Conservation (phyloP, 2,888 invertebrate genomes). For the Pheosia tremula region DNA sequence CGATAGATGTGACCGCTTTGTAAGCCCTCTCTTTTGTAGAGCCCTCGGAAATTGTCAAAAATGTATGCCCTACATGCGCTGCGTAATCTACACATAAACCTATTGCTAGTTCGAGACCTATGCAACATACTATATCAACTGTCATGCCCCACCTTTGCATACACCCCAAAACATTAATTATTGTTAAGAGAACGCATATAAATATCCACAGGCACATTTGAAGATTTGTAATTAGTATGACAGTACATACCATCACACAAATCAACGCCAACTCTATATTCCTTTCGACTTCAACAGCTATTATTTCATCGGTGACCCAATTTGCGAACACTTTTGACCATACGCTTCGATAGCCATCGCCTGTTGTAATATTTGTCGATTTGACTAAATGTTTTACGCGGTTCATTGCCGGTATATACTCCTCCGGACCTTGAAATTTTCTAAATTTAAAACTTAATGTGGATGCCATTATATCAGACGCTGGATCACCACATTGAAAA, state of each 20-base stretch:
- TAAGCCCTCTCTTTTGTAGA: slow-evolving; percentile 84
- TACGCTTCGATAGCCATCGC: slow-evolving; percentile 86
- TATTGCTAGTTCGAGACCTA: slow-evolving; percentile 91
- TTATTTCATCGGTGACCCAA: slow-evolving; percentile 92
- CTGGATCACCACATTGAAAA: slow-evolving; percentile 85
- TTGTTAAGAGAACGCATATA: slow-evolving; percentile 88
- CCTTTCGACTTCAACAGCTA: slow-evolving; percentile 89
- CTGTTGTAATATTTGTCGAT: slow-evolving; percentile 83
- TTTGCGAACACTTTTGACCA: slow-evolving; percentile 90
- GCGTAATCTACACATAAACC: slow-evolving; percentile 94
- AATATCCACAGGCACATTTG: slow-evolving; percentile 92
- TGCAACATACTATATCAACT: slow-evolving; percentile 92
- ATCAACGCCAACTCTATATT: slow-evolving; percentile 90
- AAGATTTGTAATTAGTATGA: slow-evolving; percentile 89
- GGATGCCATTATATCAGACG: slow-evolving; percentile 85
- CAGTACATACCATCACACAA: slow-evolving; percentile 92
- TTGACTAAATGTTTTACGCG: slow-evolving; percentile 83
- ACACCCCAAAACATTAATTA: slow-evolving; percentile 90
- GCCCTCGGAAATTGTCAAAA: slow-evolving; percentile 86
- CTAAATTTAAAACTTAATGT: slow-evolving; percentile 87
- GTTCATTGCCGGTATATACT: slow-evolving; percentile 91
- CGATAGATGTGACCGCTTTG: slow-evolving; percentile 88
- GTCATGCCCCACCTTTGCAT: slow-evolving; percentile 93
- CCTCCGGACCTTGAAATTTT: slow-evolving; percentile 84
- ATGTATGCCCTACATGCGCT: slow-evolving; percentile 92